Evolutionary conservation across 2,113 vertebrate genomes (phyloP).

Genomic region (Mirza zaza): DNA sequence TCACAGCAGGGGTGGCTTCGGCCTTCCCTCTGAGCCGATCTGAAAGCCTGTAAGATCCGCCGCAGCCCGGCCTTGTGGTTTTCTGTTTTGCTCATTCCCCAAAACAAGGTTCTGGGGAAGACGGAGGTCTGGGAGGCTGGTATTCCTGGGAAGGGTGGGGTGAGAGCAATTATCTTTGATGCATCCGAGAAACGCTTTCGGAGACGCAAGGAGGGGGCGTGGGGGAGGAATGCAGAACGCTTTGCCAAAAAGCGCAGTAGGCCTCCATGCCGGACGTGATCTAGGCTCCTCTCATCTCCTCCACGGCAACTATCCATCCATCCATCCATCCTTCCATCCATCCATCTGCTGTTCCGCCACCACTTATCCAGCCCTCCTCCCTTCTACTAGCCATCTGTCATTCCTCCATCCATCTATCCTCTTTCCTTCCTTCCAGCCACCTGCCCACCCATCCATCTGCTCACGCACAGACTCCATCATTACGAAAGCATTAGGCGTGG

Average conservation of each 20-base stretch:
- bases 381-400: fast-evolving
- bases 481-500: neutral
- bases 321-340: neutral
- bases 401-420: neutral
- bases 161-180: neutral
- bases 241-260: neutral
- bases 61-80: neutral
- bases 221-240: neutral
- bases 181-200: neutral
- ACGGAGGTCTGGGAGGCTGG: neutral
- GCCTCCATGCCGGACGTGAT: fast-evolving
- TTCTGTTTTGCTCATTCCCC: neutral
- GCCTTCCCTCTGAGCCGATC: neutral
- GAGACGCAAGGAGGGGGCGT: neutral
- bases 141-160: neutral
- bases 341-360: too few species aligned
- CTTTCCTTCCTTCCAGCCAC: fast-evolving
- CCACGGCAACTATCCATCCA: neutral
- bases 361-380: neutral
- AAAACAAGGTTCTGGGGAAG: neutral
- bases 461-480: neutral
- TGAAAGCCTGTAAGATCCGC: neutral
- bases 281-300: neutral
- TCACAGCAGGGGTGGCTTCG: neutral
- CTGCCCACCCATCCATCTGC: fast-evolving